Conservation (phyloP, 1,140 invertebrate species). For the Pomacea maculata region DNA sequence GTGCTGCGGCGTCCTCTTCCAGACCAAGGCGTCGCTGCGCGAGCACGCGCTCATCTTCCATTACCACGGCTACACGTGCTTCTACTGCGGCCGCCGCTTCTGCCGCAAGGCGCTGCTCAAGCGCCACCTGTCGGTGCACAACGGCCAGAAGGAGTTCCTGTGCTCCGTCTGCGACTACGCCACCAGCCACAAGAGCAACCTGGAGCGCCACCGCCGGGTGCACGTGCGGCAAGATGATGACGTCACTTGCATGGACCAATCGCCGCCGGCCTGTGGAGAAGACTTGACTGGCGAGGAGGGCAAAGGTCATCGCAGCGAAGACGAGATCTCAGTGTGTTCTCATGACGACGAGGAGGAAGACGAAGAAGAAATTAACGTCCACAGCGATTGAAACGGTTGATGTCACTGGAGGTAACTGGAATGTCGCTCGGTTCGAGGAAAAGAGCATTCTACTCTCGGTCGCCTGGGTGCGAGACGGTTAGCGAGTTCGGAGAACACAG, state of each 20-base stretch:
- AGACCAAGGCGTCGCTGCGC: slow-evolving; percentile 64
- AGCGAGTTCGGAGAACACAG: too few relatives aligned
- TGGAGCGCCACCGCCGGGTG: slow-evolving; percentile 66
- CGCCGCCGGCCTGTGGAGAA: background rate
- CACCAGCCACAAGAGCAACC: slow-evolving; percentile 69
- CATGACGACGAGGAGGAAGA: slow-evolving; percentile 32
- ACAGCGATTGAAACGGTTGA: slow-evolving; percentile 19
- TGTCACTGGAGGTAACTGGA: background rate
- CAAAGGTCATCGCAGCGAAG: slow-evolving; percentile 11
- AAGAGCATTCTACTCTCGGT: too few relatives aligned
- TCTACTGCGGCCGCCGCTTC: slow-evolving; percentile 64
- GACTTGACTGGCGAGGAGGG: slow-evolving; percentile 6
- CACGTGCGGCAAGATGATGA: slow-evolving; percentile 50
- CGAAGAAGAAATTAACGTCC: slow-evolving; percentile 41
- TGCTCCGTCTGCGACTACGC: slow-evolving; percentile 66
- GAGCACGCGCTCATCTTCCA: slow-evolving; percentile 65
- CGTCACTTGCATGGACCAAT: slow-evolving; percentile 11
- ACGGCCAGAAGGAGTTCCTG: slow-evolving; percentile 65
- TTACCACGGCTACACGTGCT: slow-evolving; percentile 65
- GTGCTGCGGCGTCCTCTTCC: slow-evolving; percentile 65
- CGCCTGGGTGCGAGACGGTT: too few relatives aligned
- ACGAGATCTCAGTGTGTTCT: slow-evolving; percentile 40
- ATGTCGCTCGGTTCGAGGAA: background rate
- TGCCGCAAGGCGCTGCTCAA: slow-evolving; percentile 67
- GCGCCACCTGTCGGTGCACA: slow-evolving; percentile 67